A percentile compares a stretch with the other conserved stretches of the same genome.
These are phyloP conservation scores for Beaufortia kweichowensis DNA, from an alignment of 2,113 vertebrate species.

Conservation along the genomic window DNA sequence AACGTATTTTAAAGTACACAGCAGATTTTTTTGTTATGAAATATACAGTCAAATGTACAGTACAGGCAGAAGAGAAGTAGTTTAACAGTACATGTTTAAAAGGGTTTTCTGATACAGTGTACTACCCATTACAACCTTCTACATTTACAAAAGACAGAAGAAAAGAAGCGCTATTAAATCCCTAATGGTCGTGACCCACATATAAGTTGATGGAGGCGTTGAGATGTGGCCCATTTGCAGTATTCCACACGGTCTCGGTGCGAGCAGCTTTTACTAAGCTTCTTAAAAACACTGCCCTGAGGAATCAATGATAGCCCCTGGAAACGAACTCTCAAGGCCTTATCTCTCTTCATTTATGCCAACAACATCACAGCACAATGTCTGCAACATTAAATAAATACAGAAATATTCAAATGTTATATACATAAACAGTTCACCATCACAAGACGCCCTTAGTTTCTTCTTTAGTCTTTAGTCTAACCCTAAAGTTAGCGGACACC, in stretches of 20 bases:
- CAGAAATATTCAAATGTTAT: not conserved
- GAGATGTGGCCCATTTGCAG: slow-evolving; percentile 72
- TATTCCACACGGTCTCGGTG: slow-evolving; percentile 75
- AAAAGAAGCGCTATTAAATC: slow-evolving; percentile 70
- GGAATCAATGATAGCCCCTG: slow-evolving; percentile 73
- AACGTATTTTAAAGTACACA: no score
- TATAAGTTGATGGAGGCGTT: slow-evolving; percentile 74
- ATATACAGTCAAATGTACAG: no score
- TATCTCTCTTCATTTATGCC: slow-evolving; percentile 77
- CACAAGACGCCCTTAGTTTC: no score
- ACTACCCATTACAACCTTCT: slow-evolving; percentile 52
- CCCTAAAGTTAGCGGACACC: no score
- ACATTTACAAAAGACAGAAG: slow-evolving; percentile 68
- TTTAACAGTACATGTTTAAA: no score
- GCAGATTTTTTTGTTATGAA: no score
- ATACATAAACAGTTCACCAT: not conserved
- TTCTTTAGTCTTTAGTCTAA: no score
- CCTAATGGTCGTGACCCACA: slow-evolving; percentile 68
- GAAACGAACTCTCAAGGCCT: slow-evolving; percentile 70
- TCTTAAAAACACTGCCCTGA: slow-evolving; percentile 75
- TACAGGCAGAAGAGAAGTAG: no score
- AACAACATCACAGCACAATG: slow-evolving; percentile 65
- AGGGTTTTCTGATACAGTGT: no score
- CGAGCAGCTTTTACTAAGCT: slow-evolving; percentile 78
- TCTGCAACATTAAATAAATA: slow-evolving; percentile 31